phyloP scores from a whole-genome alignment of 2,113 vertebrate species.

The Alexandromys fortis region DNA sequence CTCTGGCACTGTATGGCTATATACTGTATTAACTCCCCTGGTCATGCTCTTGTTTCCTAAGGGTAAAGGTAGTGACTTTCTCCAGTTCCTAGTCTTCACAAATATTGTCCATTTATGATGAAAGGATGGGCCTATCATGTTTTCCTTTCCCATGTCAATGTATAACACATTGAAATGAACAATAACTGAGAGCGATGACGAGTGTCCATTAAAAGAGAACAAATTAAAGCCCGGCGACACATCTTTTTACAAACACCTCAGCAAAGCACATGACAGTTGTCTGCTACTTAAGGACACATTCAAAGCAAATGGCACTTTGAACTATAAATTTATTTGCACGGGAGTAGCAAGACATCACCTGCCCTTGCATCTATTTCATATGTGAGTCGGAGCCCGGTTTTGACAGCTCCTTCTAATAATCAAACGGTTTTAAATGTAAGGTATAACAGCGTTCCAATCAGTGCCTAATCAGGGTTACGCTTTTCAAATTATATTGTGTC shows the following conservation, averaged over 20 bases:
- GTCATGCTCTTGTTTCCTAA: neutral
- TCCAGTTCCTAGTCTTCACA: neutral
- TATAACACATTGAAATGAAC: conserved; percentile 71
- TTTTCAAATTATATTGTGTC: conserved; percentile 89
- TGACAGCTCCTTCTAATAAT: conserved; percentile 84
- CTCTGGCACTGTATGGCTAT: neutral
- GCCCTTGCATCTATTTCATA: conserved; percentile 74
- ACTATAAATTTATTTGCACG: conserved; percentile 77
- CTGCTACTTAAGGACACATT: conserved; percentile 66
- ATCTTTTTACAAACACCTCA: conserved; percentile 67
- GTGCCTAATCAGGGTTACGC: conserved; percentile 88
- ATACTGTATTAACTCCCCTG: neutral
- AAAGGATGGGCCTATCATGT: neutral
- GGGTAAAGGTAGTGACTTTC: neutral
- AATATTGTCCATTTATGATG: conserved; percentile 18
- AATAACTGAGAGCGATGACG: conserved; percentile 36
- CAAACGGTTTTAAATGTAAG: conserved; percentile 86
- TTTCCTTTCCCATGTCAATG: conserved; percentile 43
- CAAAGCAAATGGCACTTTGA: conserved; percentile 74
- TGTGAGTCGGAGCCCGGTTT: conserved; percentile 65
- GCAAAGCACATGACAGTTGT: conserved; percentile 55
- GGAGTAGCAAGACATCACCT: conserved; percentile 66
- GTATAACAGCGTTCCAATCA: conserved; percentile 82
- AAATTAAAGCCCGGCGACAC: conserved; percentile 62
- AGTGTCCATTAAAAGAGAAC: conserved; percentile 56